These are phyloP conservation scores for Piprites chloris DNA, from an alignment of 2,113 vertebrate genomes.

Conservation along the genomic window DNA sequence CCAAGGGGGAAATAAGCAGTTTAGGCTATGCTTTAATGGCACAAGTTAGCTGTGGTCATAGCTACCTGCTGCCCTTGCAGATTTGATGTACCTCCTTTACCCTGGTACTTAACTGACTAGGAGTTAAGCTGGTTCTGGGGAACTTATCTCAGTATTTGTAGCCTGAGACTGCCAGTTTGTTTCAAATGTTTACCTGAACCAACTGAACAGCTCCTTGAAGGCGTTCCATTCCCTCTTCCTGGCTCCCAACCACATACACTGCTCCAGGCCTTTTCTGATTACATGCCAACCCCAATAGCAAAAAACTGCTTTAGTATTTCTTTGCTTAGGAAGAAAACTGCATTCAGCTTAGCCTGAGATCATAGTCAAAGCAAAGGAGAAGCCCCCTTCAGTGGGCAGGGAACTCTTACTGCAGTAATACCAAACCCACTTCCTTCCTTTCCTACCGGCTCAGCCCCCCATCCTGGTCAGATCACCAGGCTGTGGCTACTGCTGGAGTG, in stretches of 20 bases:
- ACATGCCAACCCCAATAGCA: neutral
- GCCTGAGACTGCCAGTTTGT: neutral
- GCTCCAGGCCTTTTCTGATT: neutral
- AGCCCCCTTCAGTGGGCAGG: neutral
- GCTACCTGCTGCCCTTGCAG: neutral
- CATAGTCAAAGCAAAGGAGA: neutral
- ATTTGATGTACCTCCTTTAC: neutral
- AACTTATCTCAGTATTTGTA: neutral
- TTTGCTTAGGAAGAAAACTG: neutral
- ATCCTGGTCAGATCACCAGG: neutral
- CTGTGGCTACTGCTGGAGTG: neutral
- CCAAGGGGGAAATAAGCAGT: neutral
- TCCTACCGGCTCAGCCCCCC: neutral
- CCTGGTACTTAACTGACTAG: neutral
- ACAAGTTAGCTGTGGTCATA: neutral
- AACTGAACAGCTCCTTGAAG: neutral
- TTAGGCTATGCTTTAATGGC: neutral
- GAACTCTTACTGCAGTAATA: neutral
- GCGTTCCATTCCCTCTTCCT: neutral
- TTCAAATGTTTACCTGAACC: neutral
- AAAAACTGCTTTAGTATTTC: neutral
- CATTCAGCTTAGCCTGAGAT: neutral
- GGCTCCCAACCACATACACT: accelerated
- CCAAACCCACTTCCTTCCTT: neutral
- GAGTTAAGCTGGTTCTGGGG: neutral